Evolutionary conservation across 2,113 vertebrate species (phyloP), one percentile per base, ranked within the genome.

Genomic region (Corapipo altera): DNA sequence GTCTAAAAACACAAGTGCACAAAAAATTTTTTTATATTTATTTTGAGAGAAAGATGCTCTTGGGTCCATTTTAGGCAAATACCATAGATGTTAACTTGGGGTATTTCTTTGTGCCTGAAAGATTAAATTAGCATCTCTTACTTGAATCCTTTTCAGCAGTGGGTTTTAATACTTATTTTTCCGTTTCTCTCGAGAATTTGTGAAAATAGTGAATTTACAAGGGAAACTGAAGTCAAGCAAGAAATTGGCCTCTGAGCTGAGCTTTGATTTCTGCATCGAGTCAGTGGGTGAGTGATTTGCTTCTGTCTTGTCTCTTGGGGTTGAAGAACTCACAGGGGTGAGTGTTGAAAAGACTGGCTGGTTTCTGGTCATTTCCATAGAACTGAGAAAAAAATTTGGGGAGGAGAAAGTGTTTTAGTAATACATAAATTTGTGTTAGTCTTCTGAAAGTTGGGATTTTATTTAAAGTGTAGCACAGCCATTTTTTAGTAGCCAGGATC

Each of bases 141-240:
- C 12, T 83, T 43, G 1, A 65, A 6, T 46, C 52, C 69, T 55
- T 77, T 55, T 28, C 80, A 83, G 67, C 30, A 17, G 9, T 13
- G n/a, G 30, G 11, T 7, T 95, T 95, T 94, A 62, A 93, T 33
- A 70, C 41, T 91, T 95, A 4, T 54, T 84, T 91, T 75, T 72
- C 18, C 88, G 12, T 71, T 96, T 95, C 78, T 74, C 95, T 97
- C 59, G 76, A 99, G 99, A 98, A 98, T 99, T 99, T 98, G 97
- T 99, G 94, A 99, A 99, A 98, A 99, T 99, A 62, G 99, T 99
- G 90, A 99, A 99, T 97, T 98, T 99, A 94, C 99, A 99, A 94
- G 99, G 99, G 91, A 98, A 98, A 94, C 91, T 99, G 94, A 99
- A 99, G 95, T 99, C 99, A 51, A 99, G 99, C 98, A 99, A 99